Percentiles rank a stretch among this genome's conserved stretches.
phyloP scores from a whole-genome alignment of 2,888 invertebrate genomes.

The Catonia carolina region DNA sequence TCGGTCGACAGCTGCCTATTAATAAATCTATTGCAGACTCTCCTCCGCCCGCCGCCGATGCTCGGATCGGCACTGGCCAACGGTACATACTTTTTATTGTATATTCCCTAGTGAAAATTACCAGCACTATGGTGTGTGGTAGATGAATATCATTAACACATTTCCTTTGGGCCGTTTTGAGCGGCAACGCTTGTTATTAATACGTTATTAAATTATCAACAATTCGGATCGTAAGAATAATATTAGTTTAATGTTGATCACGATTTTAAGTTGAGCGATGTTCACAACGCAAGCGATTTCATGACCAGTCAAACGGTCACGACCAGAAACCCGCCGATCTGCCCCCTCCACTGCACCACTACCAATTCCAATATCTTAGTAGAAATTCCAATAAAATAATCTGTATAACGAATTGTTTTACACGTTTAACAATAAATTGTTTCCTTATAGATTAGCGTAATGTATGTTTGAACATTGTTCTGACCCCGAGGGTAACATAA shows the following conservation, averaged over 20 bases:
- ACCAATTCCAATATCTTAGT: constrained; percentile 5
- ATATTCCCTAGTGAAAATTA: constrained; percentile 5
- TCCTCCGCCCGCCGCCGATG: no score
- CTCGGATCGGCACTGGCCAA: no score
- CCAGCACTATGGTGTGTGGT: not conserved
- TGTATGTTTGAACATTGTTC: no score
- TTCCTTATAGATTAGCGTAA: constrained; percentile 12
- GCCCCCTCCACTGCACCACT: not conserved
- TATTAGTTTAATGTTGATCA: constrained; percentile 26
- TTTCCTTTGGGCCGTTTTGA: constrained; percentile 6
- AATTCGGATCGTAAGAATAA: constrained; percentile 26
- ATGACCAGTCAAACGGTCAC: constrained; percentile 21
- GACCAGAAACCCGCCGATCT: constrained; percentile 1
- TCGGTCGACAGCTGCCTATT: no score
- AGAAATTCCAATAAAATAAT: constrained; percentile 24
- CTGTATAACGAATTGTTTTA: constrained; percentile 25
- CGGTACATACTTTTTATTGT: no score
- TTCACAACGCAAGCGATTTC: constrained; percentile 10
- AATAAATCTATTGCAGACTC: no score
- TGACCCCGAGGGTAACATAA: no score
- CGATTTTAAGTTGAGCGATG: constrained; percentile 20
- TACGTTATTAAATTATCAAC: constrained; percentile 26
- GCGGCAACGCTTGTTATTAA: constrained; percentile 22
- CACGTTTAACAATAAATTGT: constrained; percentile 25
- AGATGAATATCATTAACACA: constrained; percentile 12